Evolutionary conservation across 2,797 vertebrate genomes (phyloP).

Genomic region (Pampus argenteus): DNA sequence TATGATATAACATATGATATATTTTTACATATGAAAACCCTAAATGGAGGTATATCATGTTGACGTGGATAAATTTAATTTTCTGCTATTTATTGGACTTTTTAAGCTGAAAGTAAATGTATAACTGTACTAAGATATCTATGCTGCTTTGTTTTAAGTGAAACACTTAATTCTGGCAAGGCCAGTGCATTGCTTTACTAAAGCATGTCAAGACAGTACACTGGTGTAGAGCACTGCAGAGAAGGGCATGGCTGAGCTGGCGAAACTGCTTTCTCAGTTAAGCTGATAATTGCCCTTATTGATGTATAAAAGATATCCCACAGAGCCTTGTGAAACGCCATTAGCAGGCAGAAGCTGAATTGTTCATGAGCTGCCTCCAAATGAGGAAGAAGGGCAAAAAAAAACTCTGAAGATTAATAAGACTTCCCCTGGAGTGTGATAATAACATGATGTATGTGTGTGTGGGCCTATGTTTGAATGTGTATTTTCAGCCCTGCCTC

Average conservation of each 20-base stretch:
- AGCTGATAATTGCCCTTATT: constrained; percentile 99
- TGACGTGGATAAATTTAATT: neutral
- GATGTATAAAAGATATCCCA: constrained; percentile 99
- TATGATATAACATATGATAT: too few relatives aligned
- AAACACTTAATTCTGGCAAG: constrained; percentile 43
- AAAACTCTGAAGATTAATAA: constrained; percentile 91
- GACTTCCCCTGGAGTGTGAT: constrained; percentile 92
- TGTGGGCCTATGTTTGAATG: constrained; percentile 62
- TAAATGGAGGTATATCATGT: neutral
- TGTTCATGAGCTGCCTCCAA: constrained; percentile 94
- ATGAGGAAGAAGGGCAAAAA: constrained; percentile 88
- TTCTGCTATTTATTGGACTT: neutral
- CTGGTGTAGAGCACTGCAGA: constrained; percentile 52
- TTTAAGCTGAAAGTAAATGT: constrained; percentile 21
- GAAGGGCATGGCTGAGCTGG: constrained; percentile 84
- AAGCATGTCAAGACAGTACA: constrained; percentile 55
- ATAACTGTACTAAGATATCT: neutral
- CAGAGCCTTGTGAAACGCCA: constrained; percentile 95
- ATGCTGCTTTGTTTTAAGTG: constrained; percentile 15
- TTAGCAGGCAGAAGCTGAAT: constrained; percentile 97
- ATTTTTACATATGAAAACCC: neutral
- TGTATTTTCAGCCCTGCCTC: constrained; percentile 86
- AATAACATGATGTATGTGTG: constrained; percentile 80
- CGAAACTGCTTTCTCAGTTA: constrained; percentile 93
- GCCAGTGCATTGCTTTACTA: constrained; percentile 39